phyloP scores from a whole-genome alignment of 2,797 vertebrate genomes.

The Falco rusticolus region DNA sequence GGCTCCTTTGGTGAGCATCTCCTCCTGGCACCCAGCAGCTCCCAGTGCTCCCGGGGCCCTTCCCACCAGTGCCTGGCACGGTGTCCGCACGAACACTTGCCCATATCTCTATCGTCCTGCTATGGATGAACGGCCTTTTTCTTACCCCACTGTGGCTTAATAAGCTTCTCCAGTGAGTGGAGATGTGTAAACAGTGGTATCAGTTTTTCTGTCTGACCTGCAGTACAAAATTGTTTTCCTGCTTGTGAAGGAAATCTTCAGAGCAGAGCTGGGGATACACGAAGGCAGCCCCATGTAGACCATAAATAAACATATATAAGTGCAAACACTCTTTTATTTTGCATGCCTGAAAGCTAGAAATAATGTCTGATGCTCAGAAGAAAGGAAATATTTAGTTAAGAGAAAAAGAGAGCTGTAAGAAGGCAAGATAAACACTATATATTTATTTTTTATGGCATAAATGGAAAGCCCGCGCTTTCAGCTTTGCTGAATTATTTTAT shows the following conservation, averaged over 20 bases:
- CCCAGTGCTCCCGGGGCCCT: not conserved
- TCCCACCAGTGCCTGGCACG: accelerated
- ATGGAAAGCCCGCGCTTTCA: constrained; percentile 34
- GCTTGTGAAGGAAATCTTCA: constrained; percentile 41
- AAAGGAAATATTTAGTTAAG: constrained; percentile 66
- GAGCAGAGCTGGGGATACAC: constrained; percentile 22
- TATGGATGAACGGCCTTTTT: not conserved
- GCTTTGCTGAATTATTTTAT: constrained; percentile 51
- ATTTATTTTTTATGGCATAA: constrained; percentile 51
- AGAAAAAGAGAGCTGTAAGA: not conserved
- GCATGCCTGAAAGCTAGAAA: constrained; percentile 18
- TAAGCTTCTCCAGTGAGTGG: not conserved
- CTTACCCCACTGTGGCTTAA: not conserved
- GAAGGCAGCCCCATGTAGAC: not conserved
- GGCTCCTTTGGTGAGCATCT: not conserved
- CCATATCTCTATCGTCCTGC: not conserved
- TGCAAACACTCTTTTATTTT: not conserved
- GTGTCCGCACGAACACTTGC: accelerated
- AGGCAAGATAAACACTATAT: constrained; percentile 57
- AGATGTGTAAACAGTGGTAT: not conserved
- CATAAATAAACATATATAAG: constrained; percentile 9
- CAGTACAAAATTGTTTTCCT: constrained; percentile 11
- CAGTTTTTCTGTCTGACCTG: constrained; percentile 50
- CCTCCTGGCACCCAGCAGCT: not conserved
- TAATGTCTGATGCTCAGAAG: constrained; percentile 39